phyloP scores from a whole-genome alignment of 1,140 invertebrate genomes.

The Neuroterus valhalla region DNA sequence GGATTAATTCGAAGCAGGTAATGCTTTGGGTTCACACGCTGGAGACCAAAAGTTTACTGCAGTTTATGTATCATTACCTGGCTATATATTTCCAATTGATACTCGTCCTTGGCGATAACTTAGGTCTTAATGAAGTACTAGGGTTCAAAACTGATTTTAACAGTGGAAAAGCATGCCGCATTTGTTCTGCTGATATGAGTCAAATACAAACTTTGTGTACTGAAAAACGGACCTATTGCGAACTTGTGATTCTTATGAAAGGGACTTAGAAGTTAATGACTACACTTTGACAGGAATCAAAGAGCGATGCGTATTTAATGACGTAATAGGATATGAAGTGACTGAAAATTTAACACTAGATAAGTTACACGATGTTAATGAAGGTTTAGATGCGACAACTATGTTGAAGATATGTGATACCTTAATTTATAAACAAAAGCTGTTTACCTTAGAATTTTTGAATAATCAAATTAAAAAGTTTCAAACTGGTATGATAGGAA shows the following conservation, averaged over 20 bases:
- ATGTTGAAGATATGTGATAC: background rate
- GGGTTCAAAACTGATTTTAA: conserved; percentile 37
- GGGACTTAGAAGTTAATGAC: conserved; percentile 1
- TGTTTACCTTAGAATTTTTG: background rate
- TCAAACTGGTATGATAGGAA: background rate
- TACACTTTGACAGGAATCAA: background rate
- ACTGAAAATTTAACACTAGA: background rate
- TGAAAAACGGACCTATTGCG: conserved; percentile 13
- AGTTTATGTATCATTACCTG: conserved; percentile 34
- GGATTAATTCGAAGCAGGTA: conserved; percentile 34
- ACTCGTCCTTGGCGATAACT: conserved; percentile 32
- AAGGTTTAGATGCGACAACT: background rate
- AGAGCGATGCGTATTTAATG: conserved; percentile 2
- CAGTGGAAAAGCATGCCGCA: conserved; percentile 32
- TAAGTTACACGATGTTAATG: conserved; percentile 8
- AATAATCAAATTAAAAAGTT: background rate
- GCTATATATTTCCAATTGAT: conserved; percentile 38
- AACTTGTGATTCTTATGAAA: conserved; percentile 2
- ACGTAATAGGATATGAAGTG: background rate
- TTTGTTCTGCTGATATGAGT: conserved; percentile 30
- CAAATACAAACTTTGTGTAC: conserved; percentile 13
- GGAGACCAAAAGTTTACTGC: conserved; percentile 52
- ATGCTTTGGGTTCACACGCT: conserved; percentile 43
- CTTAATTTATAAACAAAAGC: background rate
- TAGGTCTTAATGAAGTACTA: conserved; percentile 38